These are phyloP conservation scores for Ecliptopera silaceata DNA, from an alignment of 2,888 invertebrate species.

Conservation along the genomic window DNA sequence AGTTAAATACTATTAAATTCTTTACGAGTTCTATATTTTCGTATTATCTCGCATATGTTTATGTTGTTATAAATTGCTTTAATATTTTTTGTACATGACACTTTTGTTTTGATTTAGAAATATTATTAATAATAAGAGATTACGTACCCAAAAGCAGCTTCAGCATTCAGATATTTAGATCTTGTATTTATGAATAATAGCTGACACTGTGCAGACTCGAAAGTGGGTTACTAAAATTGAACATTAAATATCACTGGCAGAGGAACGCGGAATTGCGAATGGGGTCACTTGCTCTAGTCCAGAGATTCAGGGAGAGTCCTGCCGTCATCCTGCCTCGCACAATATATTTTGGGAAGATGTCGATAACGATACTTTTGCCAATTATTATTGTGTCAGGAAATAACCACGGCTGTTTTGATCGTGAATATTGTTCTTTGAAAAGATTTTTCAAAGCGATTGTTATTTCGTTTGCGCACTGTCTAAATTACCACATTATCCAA, in stretches of 20 bases:
- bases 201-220: slow-evolving; percentile 17
- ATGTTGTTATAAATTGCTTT: background rate
- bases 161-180: slow-evolving; percentile 14
- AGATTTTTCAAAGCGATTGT: slow-evolving; percentile 13
- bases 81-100: background rate
- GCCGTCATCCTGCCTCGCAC: slow-evolving; percentile 22
- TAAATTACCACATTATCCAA: background rate
- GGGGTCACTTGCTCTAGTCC: slow-evolving; percentile 42
- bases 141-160: slow-evolving; percentile 7
- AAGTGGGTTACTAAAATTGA: slow-evolving; percentile 24
- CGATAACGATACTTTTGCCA: slow-evolving; percentile 53
- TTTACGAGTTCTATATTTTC: background rate
- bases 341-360: slow-evolving; percentile 22
- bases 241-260: slow-evolving; percentile 28
- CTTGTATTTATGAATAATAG: slow-evolving; percentile 22
- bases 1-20: slow-evolving; percentile 4
- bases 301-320: slow-evolving; percentile 47
- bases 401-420: slow-evolving; percentile 40
- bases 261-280: slow-evolving; percentile 55
- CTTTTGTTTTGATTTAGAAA: background rate
- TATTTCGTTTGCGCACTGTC: slow-evolving; percentile 8
- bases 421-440: slow-evolving; percentile 24
- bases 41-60: background rate
- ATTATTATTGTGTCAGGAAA: slow-evolving; percentile 55
- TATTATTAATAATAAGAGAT: background rate